A percentile compares a stretch with the other conserved stretches of the same genome.
phyloP scores from a whole-genome alignment of 2,797 vertebrate genomes.

The Sitta carolinensis region DNA sequence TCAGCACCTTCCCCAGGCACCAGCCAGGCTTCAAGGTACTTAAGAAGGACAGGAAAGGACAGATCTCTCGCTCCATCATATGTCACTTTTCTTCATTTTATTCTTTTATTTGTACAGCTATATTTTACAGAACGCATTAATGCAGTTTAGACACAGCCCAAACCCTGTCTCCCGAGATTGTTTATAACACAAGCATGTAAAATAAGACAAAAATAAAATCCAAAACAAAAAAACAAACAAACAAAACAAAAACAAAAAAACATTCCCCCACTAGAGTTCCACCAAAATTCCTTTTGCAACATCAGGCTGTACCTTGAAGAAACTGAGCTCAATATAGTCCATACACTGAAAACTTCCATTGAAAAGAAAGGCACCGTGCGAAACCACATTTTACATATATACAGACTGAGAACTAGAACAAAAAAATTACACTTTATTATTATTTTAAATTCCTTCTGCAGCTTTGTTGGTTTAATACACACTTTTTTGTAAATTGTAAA shows the following conservation, averaged over 20 bases:
- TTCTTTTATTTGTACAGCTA: constrained; percentile 99
- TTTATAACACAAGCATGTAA: constrained; percentile 89
- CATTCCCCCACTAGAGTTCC: constrained; percentile 78
- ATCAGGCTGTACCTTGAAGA: constrained; percentile 79
- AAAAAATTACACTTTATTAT: constrained; percentile 84
- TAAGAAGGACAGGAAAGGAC: not conserved
- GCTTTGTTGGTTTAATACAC: constrained; percentile 91
- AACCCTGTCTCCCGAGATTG: constrained; percentile 89
- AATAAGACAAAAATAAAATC: constrained; percentile 67
- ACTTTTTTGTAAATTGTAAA: constrained; percentile 93
- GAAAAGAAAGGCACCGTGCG: constrained; percentile 85
- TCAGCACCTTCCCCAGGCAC: not conserved
- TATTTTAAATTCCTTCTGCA: constrained; percentile 86
- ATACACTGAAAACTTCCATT: constrained; percentile 78
- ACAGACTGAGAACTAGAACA: constrained; percentile 80
- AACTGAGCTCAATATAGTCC: constrained; percentile 71
- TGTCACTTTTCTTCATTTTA: constrained; percentile 88
- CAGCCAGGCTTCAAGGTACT: not conserved
- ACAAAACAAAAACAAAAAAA: constrained; percentile 35
- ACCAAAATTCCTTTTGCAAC: constrained; percentile 66
- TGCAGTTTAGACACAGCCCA: constrained; percentile 89
- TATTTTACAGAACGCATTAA: constrained; percentile 92
- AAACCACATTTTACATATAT: constrained; percentile 82
- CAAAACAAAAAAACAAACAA: not conserved
- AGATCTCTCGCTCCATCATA: constrained; percentile 65